phyloP scores from a whole-genome alignment of 2,797 vertebrate genomes.

The Staurois parvus region DNA sequence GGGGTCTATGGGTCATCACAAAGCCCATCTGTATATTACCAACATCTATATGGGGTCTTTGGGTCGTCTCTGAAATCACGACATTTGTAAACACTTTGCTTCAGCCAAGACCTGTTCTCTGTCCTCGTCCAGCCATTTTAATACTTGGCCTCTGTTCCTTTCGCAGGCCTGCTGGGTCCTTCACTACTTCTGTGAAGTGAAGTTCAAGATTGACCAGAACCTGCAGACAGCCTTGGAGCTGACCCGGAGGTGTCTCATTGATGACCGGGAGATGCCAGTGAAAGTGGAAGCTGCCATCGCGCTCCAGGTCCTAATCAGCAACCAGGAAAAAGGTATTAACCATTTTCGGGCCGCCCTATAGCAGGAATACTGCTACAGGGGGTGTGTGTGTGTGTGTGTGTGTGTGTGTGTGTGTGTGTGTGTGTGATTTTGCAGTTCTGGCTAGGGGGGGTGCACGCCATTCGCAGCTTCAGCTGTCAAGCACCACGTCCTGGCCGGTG shows the following conservation, averaged over 20 bases:
- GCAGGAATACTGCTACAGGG: no score
- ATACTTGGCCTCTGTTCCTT: neutral
- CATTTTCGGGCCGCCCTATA: no score
- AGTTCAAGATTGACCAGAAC: constrained; percentile 98
- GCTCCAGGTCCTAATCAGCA: constrained; percentile 98
- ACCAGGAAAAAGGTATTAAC: constrained; percentile 94
- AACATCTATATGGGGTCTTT: no score
- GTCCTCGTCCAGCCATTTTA: neutral
- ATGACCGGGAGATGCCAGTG: constrained; percentile 98
- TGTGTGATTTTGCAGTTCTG: no score
- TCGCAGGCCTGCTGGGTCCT: constrained; percentile 96
- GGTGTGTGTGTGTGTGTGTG: no score
- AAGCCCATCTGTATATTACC: no score
- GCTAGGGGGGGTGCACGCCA: no score
- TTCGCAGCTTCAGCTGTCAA: no score
- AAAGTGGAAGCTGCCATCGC: constrained; percentile 98
- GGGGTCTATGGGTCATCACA: no score
- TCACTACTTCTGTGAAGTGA: constrained; percentile 99
- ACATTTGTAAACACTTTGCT: neutral
- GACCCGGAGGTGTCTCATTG: constrained; percentile 94
- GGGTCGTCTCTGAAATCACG: no score
- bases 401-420: no score
- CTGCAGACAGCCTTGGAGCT: constrained; percentile 94
- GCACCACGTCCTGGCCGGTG: no score
- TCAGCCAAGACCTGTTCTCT: neutral